Base-by-base conservation (phyloP, 2,797 vertebrate genomes). In the Adelosebastes latens region DNA sequence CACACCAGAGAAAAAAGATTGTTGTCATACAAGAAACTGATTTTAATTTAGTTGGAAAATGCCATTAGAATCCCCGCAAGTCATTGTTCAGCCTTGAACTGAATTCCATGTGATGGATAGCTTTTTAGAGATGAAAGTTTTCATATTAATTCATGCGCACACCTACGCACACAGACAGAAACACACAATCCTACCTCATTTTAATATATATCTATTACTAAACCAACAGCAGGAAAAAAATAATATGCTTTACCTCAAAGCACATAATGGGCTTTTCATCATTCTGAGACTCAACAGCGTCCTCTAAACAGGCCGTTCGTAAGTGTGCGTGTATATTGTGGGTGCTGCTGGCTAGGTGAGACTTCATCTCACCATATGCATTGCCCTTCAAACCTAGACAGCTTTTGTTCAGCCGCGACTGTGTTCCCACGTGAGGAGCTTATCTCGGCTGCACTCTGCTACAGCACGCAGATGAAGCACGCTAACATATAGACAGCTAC, bases 101-200 rank as follows among this genome's bases (percentile, higher is more conserved):
- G 69, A 85, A 84, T 75, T 76, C 58, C 52, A 59, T 24, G 55
- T 91, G 90, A 94, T 87, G 68, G 87, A 95, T 91, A 81, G 71
- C 90, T 88, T 83, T 32, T 91, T 92, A 86, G 91, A 66, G 87
- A 88, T 83, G 87, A 83, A 80, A 73, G 72, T 90, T 91, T 86
- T 71, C 60, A 29, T 75, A 90, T 92, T 93, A 88, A 95, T 95
- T 95, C 84, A 83, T 90, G 80, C 72, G 74, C 72, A 71, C 62
- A 65, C 24, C 52, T 16, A 29, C 46, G 60, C 53, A 67, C 46
- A 58, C 34, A 62, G 5, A 36, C 59, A 81, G 4, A 72, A 10
- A 68, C 18, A 52, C 72, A 80, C 70, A 65, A 65, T 46, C 60
- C 14, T n/a, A 78, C 79, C 84, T 80, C 66, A 69, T 85, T 85